phyloP scores from a whole-genome alignment of 2,888 invertebrate genomes.

The Artemia sinica region DNA sequence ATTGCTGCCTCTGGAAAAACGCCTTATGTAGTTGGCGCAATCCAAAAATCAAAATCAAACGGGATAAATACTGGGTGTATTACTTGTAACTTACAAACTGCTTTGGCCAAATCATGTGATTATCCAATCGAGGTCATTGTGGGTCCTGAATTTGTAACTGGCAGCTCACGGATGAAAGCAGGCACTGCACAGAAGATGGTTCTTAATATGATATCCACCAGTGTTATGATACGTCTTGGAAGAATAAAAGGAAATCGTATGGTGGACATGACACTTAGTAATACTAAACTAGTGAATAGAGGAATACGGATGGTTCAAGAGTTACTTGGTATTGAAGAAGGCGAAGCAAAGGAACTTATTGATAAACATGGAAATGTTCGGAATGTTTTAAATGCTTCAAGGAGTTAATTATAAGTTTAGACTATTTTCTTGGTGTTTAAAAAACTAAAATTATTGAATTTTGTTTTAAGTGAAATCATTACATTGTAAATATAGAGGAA shows the following conservation, averaged over 20 bases:
- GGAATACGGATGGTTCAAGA: constrained; percentile 15
- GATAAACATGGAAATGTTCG: constrained; percentile 7
- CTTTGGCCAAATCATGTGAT: not conserved
- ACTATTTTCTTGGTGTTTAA: too few species aligned
- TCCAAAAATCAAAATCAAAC: constrained; percentile 20
- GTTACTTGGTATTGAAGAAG: not conserved
- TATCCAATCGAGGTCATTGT: constrained; percentile 19
- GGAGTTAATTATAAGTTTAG: too few species aligned
- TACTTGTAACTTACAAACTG: constrained; percentile 14
- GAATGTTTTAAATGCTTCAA: constrained; percentile 1
- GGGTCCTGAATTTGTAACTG: constrained; percentile 32
- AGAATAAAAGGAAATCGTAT: constrained; percentile 25
- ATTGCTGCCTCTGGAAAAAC: constrained; percentile 25
- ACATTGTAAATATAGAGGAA: too few species aligned
- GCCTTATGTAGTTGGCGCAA: constrained; percentile 25
- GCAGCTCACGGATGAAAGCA: constrained; percentile 33
- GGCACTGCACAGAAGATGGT: constrained; percentile 32
- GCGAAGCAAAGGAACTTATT: not conserved
- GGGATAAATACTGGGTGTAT: constrained; percentile 14
- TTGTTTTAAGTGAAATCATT: too few species aligned
- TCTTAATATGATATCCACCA: constrained; percentile 26
- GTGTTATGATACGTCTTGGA: constrained; percentile 24
- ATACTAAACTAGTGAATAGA: constrained; percentile 24
- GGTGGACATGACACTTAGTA: constrained; percentile 23
- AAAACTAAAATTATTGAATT: too few species aligned